Evolutionary conservation across 2,113 vertebrate genomes (phyloP), one percentile per base, ranked within the genome.

Genomic region (Epinephelus moara): DNA sequence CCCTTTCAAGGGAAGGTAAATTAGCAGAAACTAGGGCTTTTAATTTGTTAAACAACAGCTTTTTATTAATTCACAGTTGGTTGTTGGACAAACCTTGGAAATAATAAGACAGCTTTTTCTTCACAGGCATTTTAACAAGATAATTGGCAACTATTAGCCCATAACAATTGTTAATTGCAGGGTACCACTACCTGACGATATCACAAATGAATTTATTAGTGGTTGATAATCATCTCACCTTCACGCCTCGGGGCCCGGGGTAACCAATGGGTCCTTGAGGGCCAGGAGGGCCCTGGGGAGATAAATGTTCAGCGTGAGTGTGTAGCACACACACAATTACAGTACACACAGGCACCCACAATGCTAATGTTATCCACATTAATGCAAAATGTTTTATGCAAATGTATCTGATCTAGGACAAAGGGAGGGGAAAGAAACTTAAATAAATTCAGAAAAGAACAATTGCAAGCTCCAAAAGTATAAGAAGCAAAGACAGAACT

Each of bases 211-310:
- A 78, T 71, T 53, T 50, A 5, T 25, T 19, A 45, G 12, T 11
- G 3, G 45, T 49, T 50, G n/a, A 84, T 45, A 56, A 81, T 55
- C 15, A 74, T 89, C 95, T 96, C 88, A 99, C 98, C 97, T 99
- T 99, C 57, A 99, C 97, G 66, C 98, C 98, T 1, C 98, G 96
- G 1, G 97, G 94, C 14, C 98, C 98, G 2, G 98, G 98, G 61
- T 99, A 99, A 69, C 98, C 98, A 0, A 99, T 96, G 12, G 97
- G 97, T 72, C 98, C 98, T 95, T 99, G 98, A 83, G 98, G 96
- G 27, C 98, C 98, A 12, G 96, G 81, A 0, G 98, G 98, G 84
- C 98, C 98, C 98, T 99, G 87, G 3, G 78, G 61, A 87, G 27
- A 89, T 5, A 62, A 7, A 84, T 25, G 62, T 63, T 77, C 57